Evolutionary conservation across 1,140 invertebrate species (phyloP).

Genomic region (Drosophila pectinifera): DNA sequence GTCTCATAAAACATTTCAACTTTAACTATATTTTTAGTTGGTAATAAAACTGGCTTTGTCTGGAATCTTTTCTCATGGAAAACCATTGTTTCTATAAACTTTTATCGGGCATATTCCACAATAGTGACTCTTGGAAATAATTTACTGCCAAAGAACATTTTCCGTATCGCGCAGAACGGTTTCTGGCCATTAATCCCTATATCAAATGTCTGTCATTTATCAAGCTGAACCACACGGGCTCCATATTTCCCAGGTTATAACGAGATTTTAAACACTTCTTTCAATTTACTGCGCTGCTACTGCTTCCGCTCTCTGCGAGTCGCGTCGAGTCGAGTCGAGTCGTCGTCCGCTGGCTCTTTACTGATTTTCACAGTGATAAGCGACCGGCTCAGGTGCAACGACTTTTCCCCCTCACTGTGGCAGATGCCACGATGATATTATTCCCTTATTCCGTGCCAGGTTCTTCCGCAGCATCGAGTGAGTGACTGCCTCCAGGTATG

Average conservation of each 20-base stretch:
- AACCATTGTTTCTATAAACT: background rate
- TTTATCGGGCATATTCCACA: background rate
- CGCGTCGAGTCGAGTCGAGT: too few relatives aligned
- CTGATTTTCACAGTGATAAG: constrained; percentile 60
- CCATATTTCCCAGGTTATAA: constrained; percentile 49
- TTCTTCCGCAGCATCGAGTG: constrained; percentile 33
- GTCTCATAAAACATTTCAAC: too few relatives aligned
- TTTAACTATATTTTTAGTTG: background rate
- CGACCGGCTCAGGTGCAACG: constrained; percentile 52
- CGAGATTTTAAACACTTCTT: constrained; percentile 53
- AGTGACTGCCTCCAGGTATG: constrained; percentile 54
- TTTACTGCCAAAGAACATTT: constrained; percentile 1
- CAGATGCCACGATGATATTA: constrained; percentile 3
- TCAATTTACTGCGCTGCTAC: constrained; percentile 35
- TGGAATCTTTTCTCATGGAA: too few relatives aligned
- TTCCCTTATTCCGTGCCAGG: constrained; percentile 10
- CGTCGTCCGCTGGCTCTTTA: constrained; percentile 24
- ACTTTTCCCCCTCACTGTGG: constrained; percentile 50
- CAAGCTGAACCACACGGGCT: constrained; percentile 23
- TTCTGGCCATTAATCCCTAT: constrained; percentile 48
- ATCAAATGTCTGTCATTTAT: constrained; percentile 50
- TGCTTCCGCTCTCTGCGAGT: constrained; percentile 43
- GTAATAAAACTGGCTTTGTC: background rate
- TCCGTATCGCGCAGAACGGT: constrained; percentile 26
- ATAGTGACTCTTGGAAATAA: constrained; percentile 2